Evolutionary conservation across 2,113 vertebrate species (phyloP).

Genomic region (Xyliphius kryptos): DNA sequence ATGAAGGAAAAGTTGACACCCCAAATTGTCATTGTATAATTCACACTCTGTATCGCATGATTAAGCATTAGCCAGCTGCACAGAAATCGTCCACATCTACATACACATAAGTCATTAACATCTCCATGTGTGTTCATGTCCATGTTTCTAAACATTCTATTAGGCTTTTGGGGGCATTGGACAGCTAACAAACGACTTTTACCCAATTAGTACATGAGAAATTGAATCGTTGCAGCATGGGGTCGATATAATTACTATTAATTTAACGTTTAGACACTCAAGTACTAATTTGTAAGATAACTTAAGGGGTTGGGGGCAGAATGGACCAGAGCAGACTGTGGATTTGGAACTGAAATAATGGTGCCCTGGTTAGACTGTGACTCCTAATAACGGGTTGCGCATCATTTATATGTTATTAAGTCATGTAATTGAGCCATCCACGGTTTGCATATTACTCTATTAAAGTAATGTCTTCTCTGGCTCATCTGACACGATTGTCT

Average conservation of each 20-base stretch:
- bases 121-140: conserved; percentile 25
- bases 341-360: conserved; percentile 70
- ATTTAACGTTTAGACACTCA: conserved; percentile 97
- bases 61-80: background rate
- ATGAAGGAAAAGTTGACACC: too few relatives aligned
- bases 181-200: conserved; percentile 79
- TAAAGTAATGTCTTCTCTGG: conserved; percentile 98
- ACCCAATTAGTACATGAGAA: conserved; percentile 94
- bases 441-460: conserved; percentile 99
- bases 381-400: conserved; percentile 89
- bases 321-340: conserved; percentile 72
- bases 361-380: conserved; percentile 71
- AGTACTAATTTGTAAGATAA: conserved; percentile 92
- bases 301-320: conserved; percentile 73
- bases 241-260: conserved; percentile 99
- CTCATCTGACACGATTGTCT: conserved; percentile 82
- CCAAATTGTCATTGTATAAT: too few relatives aligned
- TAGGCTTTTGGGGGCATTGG: conserved; percentile 60
- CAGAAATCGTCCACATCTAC: conserved; percentile 16
- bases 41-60: too few relatives aligned
- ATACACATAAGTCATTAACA: conserved; percentile 35
- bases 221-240: conserved; percentile 93
- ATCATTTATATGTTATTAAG: conserved; percentile 99
- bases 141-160: conserved; percentile 29
- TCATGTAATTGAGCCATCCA: conserved; percentile 92